Conservation (phyloP, 2,797 vertebrate species). For the Silurus aristotelis region DNA sequence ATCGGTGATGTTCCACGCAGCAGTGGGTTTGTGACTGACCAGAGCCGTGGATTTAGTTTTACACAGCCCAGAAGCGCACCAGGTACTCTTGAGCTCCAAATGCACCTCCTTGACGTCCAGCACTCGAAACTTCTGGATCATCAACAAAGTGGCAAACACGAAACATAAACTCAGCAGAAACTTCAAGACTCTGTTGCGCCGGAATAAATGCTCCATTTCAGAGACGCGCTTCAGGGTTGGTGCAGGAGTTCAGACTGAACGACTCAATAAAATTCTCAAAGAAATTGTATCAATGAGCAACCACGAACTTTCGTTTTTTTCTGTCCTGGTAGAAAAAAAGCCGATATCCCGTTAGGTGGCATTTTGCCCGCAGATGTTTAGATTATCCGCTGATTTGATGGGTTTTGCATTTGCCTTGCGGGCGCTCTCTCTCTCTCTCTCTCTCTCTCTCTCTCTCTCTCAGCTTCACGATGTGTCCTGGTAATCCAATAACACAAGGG, state of each 20-base stretch:
- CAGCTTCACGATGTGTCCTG: not conserved
- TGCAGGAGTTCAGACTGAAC: not conserved
- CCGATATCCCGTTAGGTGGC: not conserved
- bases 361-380: constrained; percentile 28
- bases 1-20: constrained; percentile 71
- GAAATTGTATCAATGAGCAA: not conserved
- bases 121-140: constrained; percentile 76
- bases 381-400: not conserved
- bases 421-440: not conserved
- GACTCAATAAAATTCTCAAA: not conserved
- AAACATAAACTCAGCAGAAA: constrained; percentile 76
- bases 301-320: not conserved
- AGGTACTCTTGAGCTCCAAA: constrained; percentile 61
- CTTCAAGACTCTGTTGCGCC: constrained; percentile 75
- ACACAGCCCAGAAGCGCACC: not conserved
- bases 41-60: not conserved
- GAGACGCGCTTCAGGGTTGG: constrained; percentile 24
- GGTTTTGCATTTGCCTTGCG: not conserved
- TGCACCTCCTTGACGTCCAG: constrained; percentile 69
- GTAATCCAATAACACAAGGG: constrained; percentile 1
- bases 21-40: constrained; percentile 35
- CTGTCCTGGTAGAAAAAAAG: constrained; percentile 1
- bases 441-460: too few relatives aligned
- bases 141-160: constrained; percentile 74
- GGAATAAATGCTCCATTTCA: constrained; percentile 72